Percentiles rank a stretch among this genome's conserved stretches.
phyloP scores from a whole-genome alignment of 1,140 invertebrate species.

The Zaprionus nigranus region DNA sequence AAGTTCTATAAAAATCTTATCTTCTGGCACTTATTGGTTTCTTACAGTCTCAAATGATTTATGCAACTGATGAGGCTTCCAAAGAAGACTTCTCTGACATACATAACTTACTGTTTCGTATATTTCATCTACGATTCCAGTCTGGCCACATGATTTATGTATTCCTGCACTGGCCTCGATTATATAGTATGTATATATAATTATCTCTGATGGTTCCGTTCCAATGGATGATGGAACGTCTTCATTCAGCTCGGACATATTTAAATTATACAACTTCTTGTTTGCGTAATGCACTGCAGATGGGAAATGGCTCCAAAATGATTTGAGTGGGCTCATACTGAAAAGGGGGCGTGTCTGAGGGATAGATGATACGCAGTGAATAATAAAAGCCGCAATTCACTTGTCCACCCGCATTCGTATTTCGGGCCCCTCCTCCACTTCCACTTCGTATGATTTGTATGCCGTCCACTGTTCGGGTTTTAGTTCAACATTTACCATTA shows the following conservation, averaged over 20 bases:
- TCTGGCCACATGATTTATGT: background rate
- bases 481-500: conserved; percentile 23
- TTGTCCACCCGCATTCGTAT: conserved; percentile 39
- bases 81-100: background rate
- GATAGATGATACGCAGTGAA: conserved; percentile 34
- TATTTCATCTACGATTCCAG: background rate
- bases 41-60: too few species aligned
- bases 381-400: conserved; percentile 51
- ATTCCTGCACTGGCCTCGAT: background rate
- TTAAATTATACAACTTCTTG: background rate
- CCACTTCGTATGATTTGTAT: background rate
- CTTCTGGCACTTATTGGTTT: too few species aligned
- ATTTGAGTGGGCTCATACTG: background rate
- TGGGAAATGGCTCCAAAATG: background rate
- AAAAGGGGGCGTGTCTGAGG: conserved; percentile 4
- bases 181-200: background rate
- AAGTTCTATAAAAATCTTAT: too few species aligned
- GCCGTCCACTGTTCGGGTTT: conserved; percentile 6
- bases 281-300: conserved; percentile 1
- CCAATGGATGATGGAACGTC: background rate
- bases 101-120: background rate
- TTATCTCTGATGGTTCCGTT: background rate
- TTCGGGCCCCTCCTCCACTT: conserved; percentile 2
- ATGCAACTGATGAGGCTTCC: too few species aligned
- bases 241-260: background rate